Conservation (phyloP, 1,140 invertebrate species). For the Calosoma granatense region DNA sequence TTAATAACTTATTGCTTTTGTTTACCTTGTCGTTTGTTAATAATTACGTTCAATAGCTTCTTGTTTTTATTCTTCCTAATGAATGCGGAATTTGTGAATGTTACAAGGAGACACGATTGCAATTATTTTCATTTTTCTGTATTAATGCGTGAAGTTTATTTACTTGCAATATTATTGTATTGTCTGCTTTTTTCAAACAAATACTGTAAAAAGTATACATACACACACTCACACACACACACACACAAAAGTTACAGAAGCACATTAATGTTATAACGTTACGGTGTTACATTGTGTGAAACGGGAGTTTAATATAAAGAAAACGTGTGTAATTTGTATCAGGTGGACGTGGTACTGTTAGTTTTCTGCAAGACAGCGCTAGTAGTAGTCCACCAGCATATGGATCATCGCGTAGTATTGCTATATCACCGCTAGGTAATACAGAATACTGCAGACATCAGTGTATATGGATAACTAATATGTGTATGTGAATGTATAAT, state of each 20-base stretch:
- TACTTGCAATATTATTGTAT: too few relatives aligned
- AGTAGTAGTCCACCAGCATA: constrained; percentile 43
- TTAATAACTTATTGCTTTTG: too few relatives aligned
- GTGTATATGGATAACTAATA: constrained; percentile 11
- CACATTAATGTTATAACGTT: too few relatives aligned
- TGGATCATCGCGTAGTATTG: constrained; percentile 46
- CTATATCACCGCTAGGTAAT: constrained; percentile 47
- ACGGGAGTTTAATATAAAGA: background rate
- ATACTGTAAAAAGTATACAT: too few relatives aligned
- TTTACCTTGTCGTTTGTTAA: too few relatives aligned
- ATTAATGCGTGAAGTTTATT: too few relatives aligned
- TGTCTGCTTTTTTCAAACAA: too few relatives aligned
- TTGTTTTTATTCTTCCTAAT: too few relatives aligned
- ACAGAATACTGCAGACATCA: constrained; percentile 21
- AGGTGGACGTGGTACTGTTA: background rate
- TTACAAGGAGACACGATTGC: too few relatives aligned
- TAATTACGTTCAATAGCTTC: too few relatives aligned
- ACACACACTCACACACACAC: background rate
- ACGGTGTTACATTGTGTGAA: background rate
- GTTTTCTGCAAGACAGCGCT: constrained; percentile 33
- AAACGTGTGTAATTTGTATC: background rate
- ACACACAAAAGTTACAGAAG: background rate
- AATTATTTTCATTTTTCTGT: too few relatives aligned
- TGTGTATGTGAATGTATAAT: constrained; percentile 6
- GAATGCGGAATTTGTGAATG: too few relatives aligned